Conservation (phyloP, 2,888 invertebrate genomes). For the Cephus spinipes region DNA sequence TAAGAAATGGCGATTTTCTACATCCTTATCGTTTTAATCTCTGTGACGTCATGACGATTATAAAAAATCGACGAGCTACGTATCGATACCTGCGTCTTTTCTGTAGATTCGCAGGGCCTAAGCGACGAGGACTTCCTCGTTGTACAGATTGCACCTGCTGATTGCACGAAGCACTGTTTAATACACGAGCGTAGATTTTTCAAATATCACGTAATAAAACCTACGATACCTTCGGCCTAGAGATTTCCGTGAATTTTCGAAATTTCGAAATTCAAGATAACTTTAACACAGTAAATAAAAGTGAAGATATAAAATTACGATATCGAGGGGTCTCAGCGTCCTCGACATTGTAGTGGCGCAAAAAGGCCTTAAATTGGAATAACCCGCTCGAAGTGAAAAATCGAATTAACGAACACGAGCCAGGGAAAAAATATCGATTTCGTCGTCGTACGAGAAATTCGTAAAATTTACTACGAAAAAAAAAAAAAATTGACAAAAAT, state of each 20-base stretch:
- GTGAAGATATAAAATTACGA: not conserved
- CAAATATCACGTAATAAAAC: not conserved
- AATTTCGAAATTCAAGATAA: not conserved
- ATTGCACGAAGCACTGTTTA: not conserved
- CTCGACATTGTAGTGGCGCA: not conserved
- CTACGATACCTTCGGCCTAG: not conserved
- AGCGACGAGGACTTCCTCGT: not conserved
- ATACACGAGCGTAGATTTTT: not conserved
- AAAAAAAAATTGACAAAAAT: not conserved
- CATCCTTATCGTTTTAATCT: not conserved
- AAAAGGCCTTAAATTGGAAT: not conserved
- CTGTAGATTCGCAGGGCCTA: not conserved
- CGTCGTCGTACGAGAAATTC: not conserved
- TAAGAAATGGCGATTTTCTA: not conserved
- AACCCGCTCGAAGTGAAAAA: not conserved
- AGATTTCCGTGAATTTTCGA: not conserved
- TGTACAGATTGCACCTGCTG: not conserved
- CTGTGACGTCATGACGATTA: not conserved
- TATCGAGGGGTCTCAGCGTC: not conserved
- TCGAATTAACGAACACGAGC: not conserved
- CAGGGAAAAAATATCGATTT: not conserved
- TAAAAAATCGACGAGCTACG: not conserved
- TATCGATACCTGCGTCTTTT: not conserved
- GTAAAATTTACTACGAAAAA: not conserved
- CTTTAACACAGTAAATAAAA: not conserved